phyloP scores from a whole-genome alignment of 2,888 invertebrate genomes.

The Nymphalis urticae region DNA sequence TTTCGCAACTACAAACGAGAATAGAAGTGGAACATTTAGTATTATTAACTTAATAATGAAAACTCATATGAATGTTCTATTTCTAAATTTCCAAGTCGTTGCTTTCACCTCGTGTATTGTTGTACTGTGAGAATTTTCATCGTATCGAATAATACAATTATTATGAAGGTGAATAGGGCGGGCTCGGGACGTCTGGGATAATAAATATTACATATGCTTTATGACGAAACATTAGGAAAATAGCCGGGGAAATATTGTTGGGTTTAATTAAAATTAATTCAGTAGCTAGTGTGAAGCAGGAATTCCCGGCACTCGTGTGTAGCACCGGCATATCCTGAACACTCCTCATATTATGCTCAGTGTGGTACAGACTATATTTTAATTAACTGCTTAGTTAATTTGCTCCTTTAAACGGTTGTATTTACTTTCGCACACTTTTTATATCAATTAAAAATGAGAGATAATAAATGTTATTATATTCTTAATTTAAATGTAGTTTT shows the following conservation, averaged over 20 bases:
- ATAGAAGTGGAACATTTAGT: too few species aligned
- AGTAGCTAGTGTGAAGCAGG: constrained; percentile 25
- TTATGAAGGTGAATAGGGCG: constrained; percentile 8
- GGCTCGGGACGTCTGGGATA: constrained; percentile 11
- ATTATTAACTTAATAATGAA: too few species aligned
- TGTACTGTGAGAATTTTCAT: constrained; percentile 9
- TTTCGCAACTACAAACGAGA: too few species aligned
- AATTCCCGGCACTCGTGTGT: constrained; percentile 22
- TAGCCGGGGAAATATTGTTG: constrained; percentile 28
- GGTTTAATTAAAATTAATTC: constrained; percentile 33
- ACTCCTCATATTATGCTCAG: constrained; percentile 8
- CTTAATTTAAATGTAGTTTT: too few species aligned
- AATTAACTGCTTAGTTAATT: constrained; percentile 6
- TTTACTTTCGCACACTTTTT: too few species aligned
- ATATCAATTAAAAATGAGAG: too few species aligned
- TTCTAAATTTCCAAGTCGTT: background rate
- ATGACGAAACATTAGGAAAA: constrained; percentile 24
- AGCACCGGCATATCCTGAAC: constrained; percentile 8
- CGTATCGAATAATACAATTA: constrained; percentile 28
- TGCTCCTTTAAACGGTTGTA: background rate
- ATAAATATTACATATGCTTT: constrained; percentile 24
- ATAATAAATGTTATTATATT: too few species aligned
- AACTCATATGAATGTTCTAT: too few species aligned
- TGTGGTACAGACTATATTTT: constrained; percentile 4
- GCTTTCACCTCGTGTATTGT: background rate